Conservation (phyloP, 2,888 invertebrate genomes). For the Drosophila engyochracea region DNA sequence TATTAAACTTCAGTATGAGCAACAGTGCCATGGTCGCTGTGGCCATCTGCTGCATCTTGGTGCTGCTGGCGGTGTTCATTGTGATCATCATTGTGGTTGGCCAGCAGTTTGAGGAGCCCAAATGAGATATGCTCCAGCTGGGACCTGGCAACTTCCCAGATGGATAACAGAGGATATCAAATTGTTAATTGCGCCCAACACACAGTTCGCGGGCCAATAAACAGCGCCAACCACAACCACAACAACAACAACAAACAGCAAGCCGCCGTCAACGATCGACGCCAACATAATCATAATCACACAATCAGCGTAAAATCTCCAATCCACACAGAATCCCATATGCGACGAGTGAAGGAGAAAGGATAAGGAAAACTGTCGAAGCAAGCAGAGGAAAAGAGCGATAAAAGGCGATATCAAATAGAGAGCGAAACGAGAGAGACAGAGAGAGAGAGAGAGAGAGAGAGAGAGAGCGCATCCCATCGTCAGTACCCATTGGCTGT, state of each 20-base stretch:
- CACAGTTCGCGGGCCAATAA: slow-evolving; percentile 41
- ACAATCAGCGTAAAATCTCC: slow-evolving; percentile 19
- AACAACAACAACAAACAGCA: slow-evolving; percentile 23
- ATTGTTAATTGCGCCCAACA: slow-evolving; percentile 79
- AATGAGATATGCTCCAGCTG: slow-evolving; percentile 86
- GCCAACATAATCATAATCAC: slow-evolving; percentile 24
- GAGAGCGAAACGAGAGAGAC: slow-evolving; percentile 16
- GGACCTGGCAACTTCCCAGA: slow-evolving; percentile 86
- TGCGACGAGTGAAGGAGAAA: slow-evolving; percentile 13
- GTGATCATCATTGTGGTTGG: slow-evolving; percentile 93
- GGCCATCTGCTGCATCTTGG: slow-evolving; percentile 93
- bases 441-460: slow-evolving; percentile 30
- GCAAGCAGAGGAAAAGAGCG: background rate
- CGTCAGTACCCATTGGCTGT: slow-evolving; percentile 84
- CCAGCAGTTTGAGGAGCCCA: slow-evolving; percentile 90
- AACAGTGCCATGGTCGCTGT: slow-evolving; percentile 91
- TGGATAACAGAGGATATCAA: slow-evolving; percentile 85
- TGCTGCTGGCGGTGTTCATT: slow-evolving; percentile 92
- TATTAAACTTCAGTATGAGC: slow-evolving; percentile 78
- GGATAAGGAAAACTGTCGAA: background rate
- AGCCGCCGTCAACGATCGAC: slow-evolving; percentile 23
- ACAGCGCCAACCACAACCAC: slow-evolving; percentile 29
- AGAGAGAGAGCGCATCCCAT: slow-evolving; percentile 66
- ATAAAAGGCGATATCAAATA: background rate
- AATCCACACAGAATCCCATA: slow-evolving; percentile 7